These are phyloP conservation scores for Apotomis capreana DNA, from an alignment of 2,888 invertebrate species.

Conservation along the genomic window DNA sequence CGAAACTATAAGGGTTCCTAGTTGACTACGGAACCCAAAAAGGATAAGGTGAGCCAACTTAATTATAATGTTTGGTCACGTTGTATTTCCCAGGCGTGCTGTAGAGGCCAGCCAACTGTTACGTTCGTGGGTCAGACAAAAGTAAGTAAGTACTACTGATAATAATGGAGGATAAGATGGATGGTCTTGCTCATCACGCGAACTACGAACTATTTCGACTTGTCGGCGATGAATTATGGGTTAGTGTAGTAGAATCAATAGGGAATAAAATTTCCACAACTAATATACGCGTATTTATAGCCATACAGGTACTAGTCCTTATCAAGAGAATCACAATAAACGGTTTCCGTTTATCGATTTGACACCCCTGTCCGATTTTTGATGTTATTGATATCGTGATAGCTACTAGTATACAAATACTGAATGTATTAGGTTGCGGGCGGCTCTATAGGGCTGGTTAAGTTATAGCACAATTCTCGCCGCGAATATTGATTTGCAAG, in stretches of 20 bases:
- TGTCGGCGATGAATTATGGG: constrained; percentile 30
- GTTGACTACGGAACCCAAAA: no score
- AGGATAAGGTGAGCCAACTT: constrained; percentile 16
- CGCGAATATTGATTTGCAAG: constrained; percentile 31
- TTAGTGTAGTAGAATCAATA: constrained; percentile 31
- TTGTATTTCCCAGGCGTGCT: constrained; percentile 19
- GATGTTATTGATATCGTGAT: constrained; percentile 9
- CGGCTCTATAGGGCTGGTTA: constrained; percentile 17
- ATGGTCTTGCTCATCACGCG: constrained; percentile 34
- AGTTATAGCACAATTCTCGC: constrained; percentile 9
- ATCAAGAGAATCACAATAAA: constrained; percentile 31
- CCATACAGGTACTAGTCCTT: constrained; percentile 15
- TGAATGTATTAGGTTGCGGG: not conserved
- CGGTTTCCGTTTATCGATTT: constrained; percentile 33
- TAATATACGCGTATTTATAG: constrained; percentile 24
- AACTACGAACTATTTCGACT: constrained; percentile 30
- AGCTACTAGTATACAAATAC: not conserved
- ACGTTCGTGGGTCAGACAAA: constrained; percentile 15
- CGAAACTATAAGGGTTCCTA: no score
- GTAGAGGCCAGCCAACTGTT: constrained; percentile 19
- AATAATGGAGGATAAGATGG: constrained; percentile 39
- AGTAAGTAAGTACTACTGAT: constrained; percentile 28
- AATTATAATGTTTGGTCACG: constrained; percentile 27
- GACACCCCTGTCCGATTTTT: constrained; percentile 18
- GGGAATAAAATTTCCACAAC: constrained; percentile 27